A percentile compares a stretch with the other conserved stretches of the same genome.
Conservation (phyloP, 1,140 invertebrate species). For the Aleiodes sp. region DNA sequence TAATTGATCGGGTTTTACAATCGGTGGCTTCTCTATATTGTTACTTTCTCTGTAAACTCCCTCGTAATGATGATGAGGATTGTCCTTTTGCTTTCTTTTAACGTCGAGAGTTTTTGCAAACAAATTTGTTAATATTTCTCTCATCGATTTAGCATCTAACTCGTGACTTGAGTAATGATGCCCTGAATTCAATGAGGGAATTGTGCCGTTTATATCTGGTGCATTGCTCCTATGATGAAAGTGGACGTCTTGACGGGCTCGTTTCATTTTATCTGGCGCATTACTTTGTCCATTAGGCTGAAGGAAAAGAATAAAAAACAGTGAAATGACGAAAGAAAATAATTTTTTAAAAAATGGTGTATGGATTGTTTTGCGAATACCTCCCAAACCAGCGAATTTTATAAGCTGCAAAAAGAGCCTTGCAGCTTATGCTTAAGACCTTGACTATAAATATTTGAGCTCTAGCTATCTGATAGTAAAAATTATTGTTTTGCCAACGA, state of each 20-base stretch:
- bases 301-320: conserved; percentile 14
- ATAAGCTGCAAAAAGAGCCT: no score
- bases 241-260: conserved; percentile 57
- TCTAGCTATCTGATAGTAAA: no score
- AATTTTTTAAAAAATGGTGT: not conserved
- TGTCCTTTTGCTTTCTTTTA: conserved; percentile 52
- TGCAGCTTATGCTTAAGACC: no score
- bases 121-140: conserved; percentile 53
- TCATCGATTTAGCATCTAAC: conserved; percentile 61
- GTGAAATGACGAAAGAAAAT: not conserved
- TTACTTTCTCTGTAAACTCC: conserved; percentile 49
- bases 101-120: conserved; percentile 48
- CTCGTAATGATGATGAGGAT: conserved; percentile 54
- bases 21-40: conserved; percentile 53
- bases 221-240: conserved; percentile 52
- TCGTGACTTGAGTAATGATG: conserved; percentile 54
- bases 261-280: conserved; percentile 63
- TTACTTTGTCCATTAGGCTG: conserved; percentile 56
- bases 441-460: no score
- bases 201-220: conserved; percentile 26
- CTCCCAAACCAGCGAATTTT: no score
- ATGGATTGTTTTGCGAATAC: no score
- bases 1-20: conserved; percentile 13
- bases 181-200: conserved; percentile 27
- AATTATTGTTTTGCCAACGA: no score